Evolutionary conservation across 37 sponge, comb jelly and placozoan species (phyloP), one percentile per base, ranked within the genome.

Genomic region (Amphimedon queenslandica): DNA sequence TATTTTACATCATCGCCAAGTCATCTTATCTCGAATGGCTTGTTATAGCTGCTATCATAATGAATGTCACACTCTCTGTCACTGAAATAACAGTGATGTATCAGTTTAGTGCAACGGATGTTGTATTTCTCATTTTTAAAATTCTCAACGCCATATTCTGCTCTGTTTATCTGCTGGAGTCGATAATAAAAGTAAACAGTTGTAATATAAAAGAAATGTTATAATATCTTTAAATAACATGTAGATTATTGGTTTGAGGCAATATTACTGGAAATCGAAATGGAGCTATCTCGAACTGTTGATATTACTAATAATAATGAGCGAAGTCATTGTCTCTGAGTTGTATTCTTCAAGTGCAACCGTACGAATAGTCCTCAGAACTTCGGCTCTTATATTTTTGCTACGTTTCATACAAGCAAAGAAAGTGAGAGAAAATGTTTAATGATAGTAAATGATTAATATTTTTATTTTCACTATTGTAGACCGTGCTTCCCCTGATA

Each of bases 281-380:
- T 91, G 88, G 90, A 91, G 91, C 65, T 1, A 81, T 13, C 75
- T 88, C 36, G 96, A 95, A 40, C 64, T 95, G 30, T 42, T 78
- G 37, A 81, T 95, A 28, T 65, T 91, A 60, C 13, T 47, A 8
- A 47, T n/a, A n/a, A n/a, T n/a, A n/a, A n/a, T n/a, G n/a, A n/a
- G n/a, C n/a, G n/a, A n/a, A n/a, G n/a, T n/a, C n/a, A n/a, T n/a
- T n/a, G n/a, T n/a, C n/a, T n/a, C n/a, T n/a, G n/a, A n/a, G n/a
- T n/a, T n/a, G n/a, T n/a, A n/a, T n/a, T n/a, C n/a, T n/a, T n/a
- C n/a, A n/a, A n/a, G n/a, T n/a, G n/a, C n/a, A n/a, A n/a, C n/a
- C n/a, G n/a, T n/a, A n/a, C n/a, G n/a, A n/a, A n/a, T n/a, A n/a
- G n/a, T n/a, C n/a, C n/a, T n/a, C n/a, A n/a, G n/a, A n/a, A n/a